A percentile compares a stretch with the other conserved stretches of the same genome.
These are phyloP conservation scores for Mesocentrotus franciscanus DNA, from an alignment of 53 echinoderm and acorn worm species.

Conservation along the genomic window DNA sequence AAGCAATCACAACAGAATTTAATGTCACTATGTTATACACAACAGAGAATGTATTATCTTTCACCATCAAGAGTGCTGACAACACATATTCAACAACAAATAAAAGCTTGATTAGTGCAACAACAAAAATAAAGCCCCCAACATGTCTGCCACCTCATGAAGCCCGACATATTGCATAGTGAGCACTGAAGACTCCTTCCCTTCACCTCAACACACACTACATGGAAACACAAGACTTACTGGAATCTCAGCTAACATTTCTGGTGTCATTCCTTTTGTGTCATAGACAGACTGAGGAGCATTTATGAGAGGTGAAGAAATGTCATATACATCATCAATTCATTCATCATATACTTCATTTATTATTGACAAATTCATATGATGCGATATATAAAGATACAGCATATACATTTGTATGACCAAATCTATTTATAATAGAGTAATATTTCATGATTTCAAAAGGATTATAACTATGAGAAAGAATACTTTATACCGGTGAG, in stretches of 20 bases:
- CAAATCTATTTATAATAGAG: background rate
- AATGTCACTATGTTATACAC: background rate
- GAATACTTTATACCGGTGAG: background rate
- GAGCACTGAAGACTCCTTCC: background rate
- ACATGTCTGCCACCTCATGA: background rate
- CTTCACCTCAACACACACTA: conserved; percentile 12
- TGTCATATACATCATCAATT: background rate
- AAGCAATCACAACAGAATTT: background rate
- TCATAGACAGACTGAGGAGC: conserved; percentile 76
- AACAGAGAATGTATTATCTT: background rate
- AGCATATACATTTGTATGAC: background rate
- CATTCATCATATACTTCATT: background rate
- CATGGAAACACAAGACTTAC: conserved; percentile 69
- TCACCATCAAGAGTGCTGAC: background rate
- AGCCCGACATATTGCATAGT: background rate
- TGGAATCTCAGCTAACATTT: conserved; percentile 69
- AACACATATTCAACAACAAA: background rate
- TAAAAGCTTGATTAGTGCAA: background rate
- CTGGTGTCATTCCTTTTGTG: conserved; percentile 77
- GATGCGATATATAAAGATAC: background rate
- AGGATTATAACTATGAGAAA: background rate
- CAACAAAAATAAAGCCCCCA: background rate
- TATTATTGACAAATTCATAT: background rate
- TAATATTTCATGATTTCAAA: background rate
- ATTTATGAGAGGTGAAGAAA: background rate